Evolutionary conservation across 2,888 invertebrate species (phyloP).

Genomic region (Macrostomum cliftonense): DNA sequence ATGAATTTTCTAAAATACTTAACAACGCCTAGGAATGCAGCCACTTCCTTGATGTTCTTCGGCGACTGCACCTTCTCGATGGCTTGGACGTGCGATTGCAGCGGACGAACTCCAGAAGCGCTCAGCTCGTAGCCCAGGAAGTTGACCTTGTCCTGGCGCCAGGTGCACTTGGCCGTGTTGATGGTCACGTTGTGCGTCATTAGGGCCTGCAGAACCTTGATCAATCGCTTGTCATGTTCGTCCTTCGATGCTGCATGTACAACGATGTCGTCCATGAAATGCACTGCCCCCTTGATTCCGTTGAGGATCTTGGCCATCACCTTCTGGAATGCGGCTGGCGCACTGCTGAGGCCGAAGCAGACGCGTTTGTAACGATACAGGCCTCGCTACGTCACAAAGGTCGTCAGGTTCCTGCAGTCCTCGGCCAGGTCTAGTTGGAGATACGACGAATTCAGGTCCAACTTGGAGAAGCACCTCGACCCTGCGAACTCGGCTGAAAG

Average conservation of each 20-base stretch:
- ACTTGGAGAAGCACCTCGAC: not conserved
- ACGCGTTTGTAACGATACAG: not conserved
- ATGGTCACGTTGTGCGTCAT: slow-evolving; percentile 2
- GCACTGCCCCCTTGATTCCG: not conserved
- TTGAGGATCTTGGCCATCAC: slow-evolving; percentile 1
- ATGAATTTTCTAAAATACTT: slow-evolving; percentile 1
- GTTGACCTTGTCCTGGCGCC: not conserved
- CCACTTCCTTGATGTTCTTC: not conserved
- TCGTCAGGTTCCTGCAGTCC: not conserved
- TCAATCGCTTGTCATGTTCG: not conserved
- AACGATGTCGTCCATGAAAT: not conserved
- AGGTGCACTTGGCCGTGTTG: slow-evolving; percentile 1
- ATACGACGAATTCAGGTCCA: not conserved
- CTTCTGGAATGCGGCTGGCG: slow-evolving; percentile 1
- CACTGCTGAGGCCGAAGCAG: not conserved
- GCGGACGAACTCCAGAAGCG: not conserved
- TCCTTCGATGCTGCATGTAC: not conserved
- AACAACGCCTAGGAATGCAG: not conserved
- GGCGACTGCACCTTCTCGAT: not conserved
- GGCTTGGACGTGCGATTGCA: not conserved
- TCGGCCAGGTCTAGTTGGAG: not conserved
- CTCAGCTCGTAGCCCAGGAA: slow-evolving; percentile 1
- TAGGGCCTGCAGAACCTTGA: not conserved
- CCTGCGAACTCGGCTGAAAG: not conserved
- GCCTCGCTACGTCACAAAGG: not conserved